These are phyloP conservation scores for Itoplectis maculator DNA, from an alignment of 2,888 invertebrate genomes.

Conservation along the genomic window DNA sequence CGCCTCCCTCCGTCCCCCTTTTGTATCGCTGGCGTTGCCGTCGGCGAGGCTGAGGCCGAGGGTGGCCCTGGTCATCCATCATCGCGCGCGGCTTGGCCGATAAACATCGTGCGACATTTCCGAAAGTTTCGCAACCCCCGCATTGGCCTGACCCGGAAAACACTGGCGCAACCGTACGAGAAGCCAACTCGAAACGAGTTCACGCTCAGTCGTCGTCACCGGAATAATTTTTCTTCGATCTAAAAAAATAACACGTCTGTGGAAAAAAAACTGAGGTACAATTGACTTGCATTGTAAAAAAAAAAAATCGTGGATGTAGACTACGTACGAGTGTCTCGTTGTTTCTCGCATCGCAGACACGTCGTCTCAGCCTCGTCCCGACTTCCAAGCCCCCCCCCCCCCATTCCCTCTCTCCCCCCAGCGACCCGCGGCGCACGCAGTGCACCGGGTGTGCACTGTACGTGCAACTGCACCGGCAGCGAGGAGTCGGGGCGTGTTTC, in stretches of 20 bases:
- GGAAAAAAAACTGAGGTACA: too few species aligned
- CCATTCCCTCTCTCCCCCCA: too few species aligned
- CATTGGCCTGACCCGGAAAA: too few species aligned
- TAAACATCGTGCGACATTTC: conserved; percentile 58
- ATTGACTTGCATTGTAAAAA: too few species aligned
- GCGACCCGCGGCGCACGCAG: neutral
- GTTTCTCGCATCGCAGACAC: conserved; percentile 1
- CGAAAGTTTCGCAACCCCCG: conserved; percentile 7
- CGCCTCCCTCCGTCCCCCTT: neutral
- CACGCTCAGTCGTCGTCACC: neutral
- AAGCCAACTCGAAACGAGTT: neutral
- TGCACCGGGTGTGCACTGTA: conserved; percentile 25
- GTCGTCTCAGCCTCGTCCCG: conserved; percentile 18
- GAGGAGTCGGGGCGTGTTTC: conserved; percentile 51
- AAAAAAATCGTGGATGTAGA: too few species aligned
- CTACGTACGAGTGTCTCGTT: neutral
- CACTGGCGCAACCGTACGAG: neutral
- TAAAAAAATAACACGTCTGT: too few species aligned
- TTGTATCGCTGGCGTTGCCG: conserved; percentile 48
- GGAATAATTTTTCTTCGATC: neutral
- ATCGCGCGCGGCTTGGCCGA: conserved; percentile 60
- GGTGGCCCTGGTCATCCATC: conserved; percentile 66
- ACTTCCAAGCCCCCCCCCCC: neutral
- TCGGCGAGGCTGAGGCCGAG: conserved; percentile 54
- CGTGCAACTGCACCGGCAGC: too few species aligned